Base-by-base conservation (phyloP, 37 sponge, comb jelly and placozoan genomes). In the Crambe crambe region DNA sequence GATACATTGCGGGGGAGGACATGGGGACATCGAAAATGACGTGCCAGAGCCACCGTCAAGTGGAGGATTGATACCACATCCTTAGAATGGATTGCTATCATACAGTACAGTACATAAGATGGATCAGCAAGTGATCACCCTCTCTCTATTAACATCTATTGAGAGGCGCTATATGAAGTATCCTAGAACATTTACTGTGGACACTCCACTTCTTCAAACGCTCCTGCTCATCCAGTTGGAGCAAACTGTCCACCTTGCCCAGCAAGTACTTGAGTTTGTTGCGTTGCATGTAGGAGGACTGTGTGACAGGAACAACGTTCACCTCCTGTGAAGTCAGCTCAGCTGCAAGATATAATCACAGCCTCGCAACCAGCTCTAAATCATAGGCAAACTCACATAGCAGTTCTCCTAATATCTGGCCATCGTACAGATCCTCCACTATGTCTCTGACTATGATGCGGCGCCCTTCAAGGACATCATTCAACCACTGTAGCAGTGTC, bases 381-480 rank as follows among this genome's bases (percentile, higher is more conserved):
- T n/a, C 2, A 3, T 43, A 27, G n/a, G 2, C 23, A 12, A 31
- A 80, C 69, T 73, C 31, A 97, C 97, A 90, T 6, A 95, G 42
- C 47, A 98, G 80, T 58, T 95, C 96, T 2, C 93, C 88, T 0
- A 98, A 73, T 22, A 98, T 90, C 69, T 95, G 96, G 20, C 98
- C 98, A 83, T 98, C 98, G 36, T 86, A 98, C 37, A 98, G 27
- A 58, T 95, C 98, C 51, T 98, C 96, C 31, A 83, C 85, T 32
- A 98, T 79, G 72, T 95, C 87, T 26, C 93, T 63, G 1, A 95
- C 89, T 23, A 95, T 76, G 37, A 98, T 93, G 25, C 96, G 75
- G 3, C 94, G 87, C 23, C 86, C 95, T 67, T 95, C 91, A 56
- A 98, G 86, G 4, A 77, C 64, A 35, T 95, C 98, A 77, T 98